A percentile compares a stretch with the other conserved stretches of the same genome.
phyloP scores from a whole-genome alignment of 2,797 vertebrate species.

The Pangasius larnaudii region DNA sequence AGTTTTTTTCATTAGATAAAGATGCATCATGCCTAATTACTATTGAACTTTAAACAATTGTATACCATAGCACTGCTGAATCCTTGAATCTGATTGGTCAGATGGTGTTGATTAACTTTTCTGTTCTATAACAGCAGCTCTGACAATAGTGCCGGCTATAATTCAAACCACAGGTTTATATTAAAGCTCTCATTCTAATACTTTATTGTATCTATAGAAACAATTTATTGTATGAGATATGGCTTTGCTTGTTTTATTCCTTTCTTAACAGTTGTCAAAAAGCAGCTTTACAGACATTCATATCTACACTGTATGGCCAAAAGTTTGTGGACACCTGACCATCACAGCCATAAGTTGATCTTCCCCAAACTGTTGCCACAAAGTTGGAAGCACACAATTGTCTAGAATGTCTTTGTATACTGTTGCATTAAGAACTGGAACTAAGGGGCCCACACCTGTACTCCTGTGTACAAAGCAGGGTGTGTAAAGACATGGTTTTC shows the following conservation, averaged over 20 bases:
- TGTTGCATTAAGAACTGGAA: neutral
- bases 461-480: neutral
- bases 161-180: neutral
- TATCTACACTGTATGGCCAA: neutral
- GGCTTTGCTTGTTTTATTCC: neutral
- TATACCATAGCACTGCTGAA: neutral
- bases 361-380: neutral
- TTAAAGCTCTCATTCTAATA: neutral
- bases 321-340: neutral
- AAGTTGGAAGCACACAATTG: neutral
- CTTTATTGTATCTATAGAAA: neutral
- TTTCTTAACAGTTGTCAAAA: neutral
- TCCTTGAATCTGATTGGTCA: neutral
- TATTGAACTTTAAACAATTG: neutral
- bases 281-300: neutral
- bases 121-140: neutral
- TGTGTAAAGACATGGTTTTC: neutral
- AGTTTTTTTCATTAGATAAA: neutral
- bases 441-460: neutral
- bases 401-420: neutral
- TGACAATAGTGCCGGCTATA: neutral
- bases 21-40: neutral
- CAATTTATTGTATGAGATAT: neutral
- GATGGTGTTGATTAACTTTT: neutral
- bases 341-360: neutral